Base-by-base conservation (phyloP, 2,888 invertebrate genomes). In the Thumatha senex region DNA sequence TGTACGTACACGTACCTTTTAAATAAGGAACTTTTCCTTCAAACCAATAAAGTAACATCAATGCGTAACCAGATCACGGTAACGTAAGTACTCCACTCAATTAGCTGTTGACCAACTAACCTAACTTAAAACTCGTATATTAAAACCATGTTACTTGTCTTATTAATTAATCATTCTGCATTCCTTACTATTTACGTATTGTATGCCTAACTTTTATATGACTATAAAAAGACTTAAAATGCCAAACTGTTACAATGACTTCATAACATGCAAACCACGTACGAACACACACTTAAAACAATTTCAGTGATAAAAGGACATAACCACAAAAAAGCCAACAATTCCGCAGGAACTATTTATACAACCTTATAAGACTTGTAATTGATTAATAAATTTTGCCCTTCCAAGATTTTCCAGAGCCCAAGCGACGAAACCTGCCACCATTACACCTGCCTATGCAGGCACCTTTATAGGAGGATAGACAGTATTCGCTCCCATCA, bases 221-320 rank as follows among this genome's bases (percentile, higher is more conserved):
- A 9, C 29, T 50, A 45, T 35, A 11, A 45, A 39, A 51, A 31
- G 46, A 41, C 38, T 51, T 46, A 38, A 34, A 44, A n/a, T n/a
- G 31, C 29, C 41, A 34, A 43, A 31, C 33, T 33, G 30, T 18
- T 34, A 33, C 61, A 56, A 67, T 49, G 12, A 34, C 58, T 60
- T 61, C 50, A 45, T 54, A 61, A 59, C 67, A 67, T 63, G 62
- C 62, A 62, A n/a, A 65, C 46, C 62, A 65, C 59, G 62, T 56
- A 66, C 44, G 66, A 54, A 35, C 15, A 24, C 18, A 24, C 18
- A 24, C 18, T 24, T 5, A 15, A 30, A 8, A 34, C 35, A 41
- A 36, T 48, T 40, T 44, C 24, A 35, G 13, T 35, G 35, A 13
- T 24, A 18, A 35, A 44, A 44, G n/a, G 29, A 11, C 13, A 35